Evolutionary conservation across 2,797 vertebrate species (phyloP), one percentile per base, ranked within the genome.

Genomic region (Antennarius maculatus): DNA sequence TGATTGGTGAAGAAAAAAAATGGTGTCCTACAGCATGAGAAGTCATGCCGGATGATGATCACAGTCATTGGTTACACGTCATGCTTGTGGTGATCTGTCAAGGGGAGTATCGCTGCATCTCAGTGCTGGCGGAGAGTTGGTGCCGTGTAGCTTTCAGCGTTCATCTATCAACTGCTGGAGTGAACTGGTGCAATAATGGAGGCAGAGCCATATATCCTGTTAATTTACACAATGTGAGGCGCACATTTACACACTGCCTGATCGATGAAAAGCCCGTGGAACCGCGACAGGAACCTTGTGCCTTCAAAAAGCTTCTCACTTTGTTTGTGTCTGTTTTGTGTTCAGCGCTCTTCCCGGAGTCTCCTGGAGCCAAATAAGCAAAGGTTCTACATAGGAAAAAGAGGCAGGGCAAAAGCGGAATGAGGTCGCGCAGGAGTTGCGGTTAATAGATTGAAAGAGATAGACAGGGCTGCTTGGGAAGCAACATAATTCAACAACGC

Each of bases 401-500:
- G 34, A 54, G 52, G 65, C 71, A 16, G 78, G 69, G 69, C 61
- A 81, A 78, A 83, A 69, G 77, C 81, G 78, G 70, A 82, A 86
- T 53, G 72, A 88, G 86, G 82, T 80, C 70, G 14, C 61, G 43
- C 69, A 54, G 75, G 66, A 79, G 74, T 73, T 55, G 54, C 81
- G 76, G 85, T 86, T 88, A 87, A 91, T 84, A 85, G 88, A 91
- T 86, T 71, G 77, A 86, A 77, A 66, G 60, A 82, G 89, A 92
- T 90, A 83, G 82, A 78, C 80, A 49, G 70, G 60, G 89, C 85
- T 81, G 79, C 75, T 77, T 78, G 68, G 71, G 76, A 86, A 79
- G 88, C 89, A 84, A 83, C 90, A 89, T 92, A 90, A 92, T 89
- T 93, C 88, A 92, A 74, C 82, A 61, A 62, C 61, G 50, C 83